Percentiles rank a stretch among this genome's conserved stretches.
Evolutionary conservation across 2,888 invertebrate genomes (phyloP).

Genomic region (Limnephilus auricula): DNA sequence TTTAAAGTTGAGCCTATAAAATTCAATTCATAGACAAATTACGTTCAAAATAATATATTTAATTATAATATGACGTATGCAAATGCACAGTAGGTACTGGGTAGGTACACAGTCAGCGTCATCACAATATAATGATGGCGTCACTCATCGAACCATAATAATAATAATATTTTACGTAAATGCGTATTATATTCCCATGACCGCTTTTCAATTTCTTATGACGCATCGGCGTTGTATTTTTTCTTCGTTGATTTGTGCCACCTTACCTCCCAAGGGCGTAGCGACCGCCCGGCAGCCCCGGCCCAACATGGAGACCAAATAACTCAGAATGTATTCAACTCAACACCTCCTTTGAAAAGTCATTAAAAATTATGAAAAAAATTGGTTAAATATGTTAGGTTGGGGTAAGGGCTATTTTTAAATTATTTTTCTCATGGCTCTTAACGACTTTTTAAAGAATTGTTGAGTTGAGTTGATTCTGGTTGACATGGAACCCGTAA

Average conservation of each 20-base stretch:
- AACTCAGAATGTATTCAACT: too few species aligned
- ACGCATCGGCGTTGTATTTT: neutral
- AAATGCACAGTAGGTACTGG: neutral
- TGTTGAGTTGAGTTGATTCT: too few species aligned
- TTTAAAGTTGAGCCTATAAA: neutral
- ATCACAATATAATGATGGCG: neutral
- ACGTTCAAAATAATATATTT: neutral
- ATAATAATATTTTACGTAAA: neutral
- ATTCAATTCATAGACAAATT: neutral
- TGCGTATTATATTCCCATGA: neutral
- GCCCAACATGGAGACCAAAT: too few species aligned
- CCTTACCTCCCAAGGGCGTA: neutral
- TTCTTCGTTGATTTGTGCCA: neutral
- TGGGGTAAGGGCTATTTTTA: too few species aligned
- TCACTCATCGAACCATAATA: neutral
- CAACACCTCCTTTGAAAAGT: too few species aligned
- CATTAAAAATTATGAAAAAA: too few species aligned
- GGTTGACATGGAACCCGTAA: too few species aligned
- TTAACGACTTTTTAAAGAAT: too few species aligned
- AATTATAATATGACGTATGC: neutral
- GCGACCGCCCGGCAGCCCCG: neutral
- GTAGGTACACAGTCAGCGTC: neutral
- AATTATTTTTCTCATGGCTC: too few species aligned
- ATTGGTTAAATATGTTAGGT: too few species aligned
- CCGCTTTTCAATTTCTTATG: neutral